These are phyloP conservation scores for Musca domestica DNA, from an alignment of 1,140 invertebrate species.

Conservation along the genomic window DNA sequence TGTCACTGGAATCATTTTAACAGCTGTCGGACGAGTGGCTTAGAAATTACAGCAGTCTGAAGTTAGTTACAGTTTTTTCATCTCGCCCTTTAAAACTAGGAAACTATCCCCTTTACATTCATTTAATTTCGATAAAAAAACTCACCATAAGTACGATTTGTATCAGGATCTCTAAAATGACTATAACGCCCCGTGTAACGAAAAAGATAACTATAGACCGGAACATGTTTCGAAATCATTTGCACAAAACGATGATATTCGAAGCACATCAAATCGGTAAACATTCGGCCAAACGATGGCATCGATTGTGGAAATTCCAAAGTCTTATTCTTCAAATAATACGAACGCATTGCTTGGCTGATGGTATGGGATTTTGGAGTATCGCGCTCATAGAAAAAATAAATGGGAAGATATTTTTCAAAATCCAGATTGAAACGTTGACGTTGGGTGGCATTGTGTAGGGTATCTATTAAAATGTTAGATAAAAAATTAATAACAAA, in stretches of 20 bases:
- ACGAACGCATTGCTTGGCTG: conserved; percentile 34
- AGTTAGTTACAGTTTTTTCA: too few relatives aligned
- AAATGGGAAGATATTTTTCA: conserved; percentile 57
- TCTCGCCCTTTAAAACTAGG: too few relatives aligned
- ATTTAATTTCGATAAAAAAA: too few relatives aligned
- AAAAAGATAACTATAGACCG: conserved; percentile 59
- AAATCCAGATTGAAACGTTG: conserved; percentile 56
- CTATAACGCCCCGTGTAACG: conserved; percentile 59
- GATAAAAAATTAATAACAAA: too few relatives aligned
- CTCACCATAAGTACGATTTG: conserved; percentile 51
- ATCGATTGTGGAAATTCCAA: conserved; percentile 33
- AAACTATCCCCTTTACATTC: too few relatives aligned
- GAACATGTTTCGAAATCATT: conserved; percentile 53
- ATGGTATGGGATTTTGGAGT: conserved; percentile 54
- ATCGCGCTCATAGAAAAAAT: conserved; percentile 57
- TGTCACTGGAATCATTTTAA: too few relatives aligned
- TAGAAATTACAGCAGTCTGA: too few relatives aligned
- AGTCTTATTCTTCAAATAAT: conserved; percentile 31
- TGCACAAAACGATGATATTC: conserved; percentile 55
- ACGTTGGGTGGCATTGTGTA: conserved; percentile 35
- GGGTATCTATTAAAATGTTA: conserved; percentile 17
- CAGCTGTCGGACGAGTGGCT: too few relatives aligned
- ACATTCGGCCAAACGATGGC: conserved; percentile 46
- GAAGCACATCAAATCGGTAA: conserved; percentile 57
- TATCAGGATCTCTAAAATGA: conserved; percentile 53